Base-by-base conservation (phyloP, 35 echinoderm and acorn worm genomes). In the Ophiothrix spiculata region DNA sequence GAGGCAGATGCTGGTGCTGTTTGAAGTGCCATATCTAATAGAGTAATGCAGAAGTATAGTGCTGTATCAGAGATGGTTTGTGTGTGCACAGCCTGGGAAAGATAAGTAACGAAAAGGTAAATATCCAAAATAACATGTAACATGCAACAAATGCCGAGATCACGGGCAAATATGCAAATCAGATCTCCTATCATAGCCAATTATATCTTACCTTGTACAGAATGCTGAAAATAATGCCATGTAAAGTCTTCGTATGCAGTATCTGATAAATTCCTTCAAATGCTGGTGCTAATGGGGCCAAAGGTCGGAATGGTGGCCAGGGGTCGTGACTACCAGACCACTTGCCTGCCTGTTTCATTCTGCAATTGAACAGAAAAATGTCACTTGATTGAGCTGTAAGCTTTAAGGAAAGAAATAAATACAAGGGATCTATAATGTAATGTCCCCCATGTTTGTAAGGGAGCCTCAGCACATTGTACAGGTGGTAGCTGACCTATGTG, bases 231-330 rank as follows among this genome's bases (percentile, higher is more conserved):
- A 99, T 75, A 45, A 82, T 76, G 37, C 81, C 88, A 90, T 99
- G 95, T 15, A 99, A 79, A 0, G 87, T 80, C 54, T 80, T 91
- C 86, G 78, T 91, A 76, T 94, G 93, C 0, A 99, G 83, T 4
- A 99, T 64, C 38, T 78, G 64, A 45, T 88, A 80, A 3, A 99
- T 56, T 13, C 60, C 81, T 36, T 85, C 36, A 41, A 91, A 94
- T 36, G 87, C 79, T 74, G 78, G 80, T 31, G 88, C 77, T 21
- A 88, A 64, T 12, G 83, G 56, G 37, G 91, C 94, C 41, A 99
- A 77, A 79, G 89, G 88, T 82, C 91, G 92, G 78, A 89, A 94
- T 17, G 92, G 92, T 25, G 95, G 95, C 95, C 95, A 98, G 0
- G 89, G 88, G 54, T 85, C 39, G 41, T 60, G 86, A 38, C 49